Base-by-base conservation (phyloP, 2,797 vertebrate genomes). In the Petrocephalus sullivani region DNA sequence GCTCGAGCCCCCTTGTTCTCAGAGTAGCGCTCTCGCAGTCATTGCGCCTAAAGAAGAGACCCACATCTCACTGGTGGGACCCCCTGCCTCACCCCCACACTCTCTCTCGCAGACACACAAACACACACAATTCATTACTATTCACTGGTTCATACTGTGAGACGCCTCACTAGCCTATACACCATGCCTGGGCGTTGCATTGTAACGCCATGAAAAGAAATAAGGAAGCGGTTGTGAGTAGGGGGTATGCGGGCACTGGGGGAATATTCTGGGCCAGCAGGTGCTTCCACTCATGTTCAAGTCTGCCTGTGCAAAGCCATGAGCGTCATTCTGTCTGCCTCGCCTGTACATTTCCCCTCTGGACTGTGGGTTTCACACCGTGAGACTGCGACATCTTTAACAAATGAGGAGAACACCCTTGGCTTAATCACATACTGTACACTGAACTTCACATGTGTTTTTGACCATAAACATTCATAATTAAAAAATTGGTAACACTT, bases 91-190 rank as follows among this genome's bases (percentile, higher is more conserved):
- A 10, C 61, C 21, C 51, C 28, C 90, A 91, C 89, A 92, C 89
- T 88, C 33, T 90, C 91, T 90, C 87, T 49, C 89, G 90, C 89
- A 90, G 87, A 89, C 90, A 87, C 87, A 64, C 87, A 87, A 87
- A 88, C 92, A 90, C 92, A 87, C 92, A 87, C 87, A 91, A 92
- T 94, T 95, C 93, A 95, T 96, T 96, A 93, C 93, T 92, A 95
- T 95, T 95, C 95, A 93, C 92, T 92, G 93, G 92, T 93, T 95
- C 92, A 93, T 87, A 89, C 92, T 91, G 91, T 93, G 93, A 93
- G 94, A 95, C 90, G 92, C 94, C 93, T 94, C 94, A 92, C 92
- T 95, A 94, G 94, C 93, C 93, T 90, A 93, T 94, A 93, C 94
- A 94, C 87, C 12, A 90, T 95, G 92, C 93, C 90, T 64, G 91